These are phyloP conservation scores for Hoplostethus atlanticus DNA, from an alignment of 2,797 vertebrate species.

Conservation along the genomic window DNA sequence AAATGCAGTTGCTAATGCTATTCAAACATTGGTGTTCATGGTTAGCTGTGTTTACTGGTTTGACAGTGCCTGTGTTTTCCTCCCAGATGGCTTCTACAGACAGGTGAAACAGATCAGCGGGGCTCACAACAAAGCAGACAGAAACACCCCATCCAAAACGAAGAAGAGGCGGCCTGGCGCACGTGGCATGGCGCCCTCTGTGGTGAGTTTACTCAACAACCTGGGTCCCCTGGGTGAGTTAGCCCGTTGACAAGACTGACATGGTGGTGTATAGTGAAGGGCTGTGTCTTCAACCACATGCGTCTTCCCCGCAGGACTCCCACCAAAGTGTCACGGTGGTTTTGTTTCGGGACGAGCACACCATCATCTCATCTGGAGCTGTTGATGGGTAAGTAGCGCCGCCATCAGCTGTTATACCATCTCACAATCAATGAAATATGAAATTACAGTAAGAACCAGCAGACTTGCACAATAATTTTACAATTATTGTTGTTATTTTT, in stretches of 20 bases:
- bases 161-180: slow-evolving; percentile 88
- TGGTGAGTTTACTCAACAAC: slow-evolving; percentile 83
- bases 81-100: slow-evolving; percentile 94
- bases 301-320: slow-evolving; percentile 80
- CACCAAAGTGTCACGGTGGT: slow-evolving; percentile 98
- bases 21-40: too few species aligned
- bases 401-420: too few species aligned
- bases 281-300: background rate
- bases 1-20: too few species aligned
- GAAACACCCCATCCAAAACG: slow-evolving; percentile 84
- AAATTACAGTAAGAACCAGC: background rate
- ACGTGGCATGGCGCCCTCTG: slow-evolving; percentile 92
- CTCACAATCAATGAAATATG: too few species aligned
- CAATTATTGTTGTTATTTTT: too few species aligned
- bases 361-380: slow-evolving; percentile 94
- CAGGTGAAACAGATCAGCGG: slow-evolving; percentile 96
- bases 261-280: background rate
- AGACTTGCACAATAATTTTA: background rate
- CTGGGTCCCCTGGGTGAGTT: background rate
- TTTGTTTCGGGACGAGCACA: slow-evolving; percentile 93
- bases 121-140: slow-evolving; percentile 92
- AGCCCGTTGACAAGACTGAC: background rate
- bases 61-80: background rate
- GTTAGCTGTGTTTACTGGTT: too few species aligned
- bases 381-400: slow-evolving; percentile 92